phyloP scores from a whole-genome alignment of 1,140 invertebrate genomes.

The Xylocopa sonorina region DNA sequence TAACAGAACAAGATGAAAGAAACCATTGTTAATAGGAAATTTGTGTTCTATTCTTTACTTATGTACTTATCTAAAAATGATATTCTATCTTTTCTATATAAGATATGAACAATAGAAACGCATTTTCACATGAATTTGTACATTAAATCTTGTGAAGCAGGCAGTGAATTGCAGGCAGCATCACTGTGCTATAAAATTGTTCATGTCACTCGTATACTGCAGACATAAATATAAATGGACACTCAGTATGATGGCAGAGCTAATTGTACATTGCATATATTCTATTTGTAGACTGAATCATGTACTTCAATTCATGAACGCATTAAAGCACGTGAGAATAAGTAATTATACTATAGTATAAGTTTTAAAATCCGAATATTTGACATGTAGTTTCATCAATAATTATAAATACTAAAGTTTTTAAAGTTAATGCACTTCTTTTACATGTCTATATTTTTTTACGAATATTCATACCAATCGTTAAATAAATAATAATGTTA shows the following conservation, averaged over 20 bases:
- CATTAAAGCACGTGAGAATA: conserved; percentile 2
- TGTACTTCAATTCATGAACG: conserved; percentile 4
- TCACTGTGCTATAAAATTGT: conserved; percentile 53
- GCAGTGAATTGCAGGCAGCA: conserved; percentile 61
- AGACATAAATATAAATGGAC: conserved; percentile 39
- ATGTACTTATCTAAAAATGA: conserved; percentile 41
- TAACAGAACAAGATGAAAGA: conserved; percentile 26
- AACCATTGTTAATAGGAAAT: conserved; percentile 40
- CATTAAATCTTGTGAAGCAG: conserved; percentile 61
- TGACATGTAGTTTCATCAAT: neutral
- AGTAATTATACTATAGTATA: conserved; percentile 27
- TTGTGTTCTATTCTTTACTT: conserved; percentile 36
- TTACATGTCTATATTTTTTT: neutral
- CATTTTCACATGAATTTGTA: conserved; percentile 56
- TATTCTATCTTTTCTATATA: conserved; percentile 29
- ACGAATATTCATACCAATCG: conserved; percentile 17
- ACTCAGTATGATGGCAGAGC: conserved; percentile 51
- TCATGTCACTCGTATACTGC: conserved; percentile 48
- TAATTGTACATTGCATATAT: conserved; percentile 33
- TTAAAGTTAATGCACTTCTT: conserved; percentile 27
- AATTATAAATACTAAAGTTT: conserved; percentile 31
- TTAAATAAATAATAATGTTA: conserved; percentile 18
- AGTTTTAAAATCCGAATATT: conserved; percentile 12
- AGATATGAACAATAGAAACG: conserved; percentile 49
- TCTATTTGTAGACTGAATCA: conserved; percentile 2